Evolutionary conservation across 2,797 vertebrate genomes (phyloP).

Genomic region (Acanthis flammea): DNA sequence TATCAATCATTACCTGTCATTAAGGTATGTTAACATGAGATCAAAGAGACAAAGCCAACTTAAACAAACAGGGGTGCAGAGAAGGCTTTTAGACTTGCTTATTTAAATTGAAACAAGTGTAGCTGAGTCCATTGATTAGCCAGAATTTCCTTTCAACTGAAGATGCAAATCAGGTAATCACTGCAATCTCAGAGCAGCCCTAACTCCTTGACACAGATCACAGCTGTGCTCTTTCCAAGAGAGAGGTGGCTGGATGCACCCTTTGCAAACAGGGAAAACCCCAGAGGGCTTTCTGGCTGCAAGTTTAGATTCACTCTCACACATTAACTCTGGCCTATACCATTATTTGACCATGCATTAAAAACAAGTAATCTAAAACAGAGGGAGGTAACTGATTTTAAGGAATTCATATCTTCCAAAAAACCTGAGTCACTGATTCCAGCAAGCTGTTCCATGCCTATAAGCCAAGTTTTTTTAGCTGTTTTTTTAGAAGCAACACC

Average conservation of each 20-base stretch:
- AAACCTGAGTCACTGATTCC: background rate
- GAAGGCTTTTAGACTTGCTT: constrained; percentile 66
- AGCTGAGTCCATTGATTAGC: constrained; percentile 43
- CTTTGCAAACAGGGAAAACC: background rate
- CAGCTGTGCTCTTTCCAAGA: constrained; percentile 23
- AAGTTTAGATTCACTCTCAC: constrained; percentile 19
- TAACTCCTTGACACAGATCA: constrained; percentile 3
- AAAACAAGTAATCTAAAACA: constrained; percentile 45
- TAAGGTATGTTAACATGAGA: constrained; percentile 84
- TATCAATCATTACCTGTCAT: constrained; percentile 88
- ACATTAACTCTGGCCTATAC: constrained; percentile 6
- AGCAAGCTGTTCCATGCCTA: constrained; percentile 14
- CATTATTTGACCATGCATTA: constrained; percentile 2
- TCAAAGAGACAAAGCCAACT: constrained; percentile 80
- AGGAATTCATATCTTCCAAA: constrained; percentile 16
- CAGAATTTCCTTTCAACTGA: constrained; percentile 61
- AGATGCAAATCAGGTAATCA: constrained; percentile 64
- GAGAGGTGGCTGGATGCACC: background rate
- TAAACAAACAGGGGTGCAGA: constrained; percentile 79
- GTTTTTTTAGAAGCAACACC: background rate
- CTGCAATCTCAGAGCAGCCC: constrained; percentile 9
- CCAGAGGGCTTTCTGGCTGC: background rate
- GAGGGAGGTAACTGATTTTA: background rate
- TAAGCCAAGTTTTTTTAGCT: background rate
- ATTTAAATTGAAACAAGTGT: constrained; percentile 67